These are phyloP conservation scores for Calypte anna DNA, from an alignment of 2,113 vertebrate species.

Conservation along the genomic window DNA sequence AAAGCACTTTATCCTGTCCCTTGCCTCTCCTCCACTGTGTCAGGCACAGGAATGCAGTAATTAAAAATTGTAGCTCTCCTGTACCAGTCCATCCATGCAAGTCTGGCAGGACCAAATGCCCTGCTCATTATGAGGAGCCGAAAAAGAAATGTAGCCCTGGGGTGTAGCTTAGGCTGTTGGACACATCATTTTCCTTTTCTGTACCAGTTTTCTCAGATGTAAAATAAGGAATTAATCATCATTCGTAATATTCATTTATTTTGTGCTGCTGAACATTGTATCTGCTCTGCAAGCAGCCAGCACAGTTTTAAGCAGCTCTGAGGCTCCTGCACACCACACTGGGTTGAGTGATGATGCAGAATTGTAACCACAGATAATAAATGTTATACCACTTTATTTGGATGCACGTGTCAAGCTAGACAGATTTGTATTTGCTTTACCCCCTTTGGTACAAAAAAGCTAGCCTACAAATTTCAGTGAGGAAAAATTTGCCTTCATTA, in stretches of 20 bases:
- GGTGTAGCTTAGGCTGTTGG: neutral
- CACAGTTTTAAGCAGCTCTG: neutral
- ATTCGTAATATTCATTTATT: neutral
- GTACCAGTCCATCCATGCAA: rapidly evolving
- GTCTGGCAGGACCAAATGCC: neutral
- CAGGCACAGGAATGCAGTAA: neutral
- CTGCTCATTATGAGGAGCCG: neutral
- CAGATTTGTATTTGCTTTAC: neutral
- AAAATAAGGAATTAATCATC: neutral
- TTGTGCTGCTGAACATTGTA: neutral
- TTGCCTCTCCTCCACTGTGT: neutral
- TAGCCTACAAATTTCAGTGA: neutral
- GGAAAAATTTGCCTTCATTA: neutral
- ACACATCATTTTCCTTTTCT: neutral
- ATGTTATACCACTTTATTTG: neutral
- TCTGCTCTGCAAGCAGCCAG: neutral
- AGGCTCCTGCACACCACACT: neutral
- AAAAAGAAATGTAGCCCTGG: neutral
- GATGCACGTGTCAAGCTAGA: neutral
- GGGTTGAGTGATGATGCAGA: neutral
- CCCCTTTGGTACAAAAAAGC: neutral
- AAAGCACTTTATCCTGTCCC: neutral
- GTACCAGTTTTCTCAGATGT: neutral
- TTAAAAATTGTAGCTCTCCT: neutral
- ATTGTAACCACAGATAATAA: neutral